Percentiles rank a stretch among this genome's conserved stretches.
These are phyloP conservation scores for Galeopterus variegatus DNA, from an alignment of 2,113 vertebrate genomes.

Conservation along the genomic window DNA sequence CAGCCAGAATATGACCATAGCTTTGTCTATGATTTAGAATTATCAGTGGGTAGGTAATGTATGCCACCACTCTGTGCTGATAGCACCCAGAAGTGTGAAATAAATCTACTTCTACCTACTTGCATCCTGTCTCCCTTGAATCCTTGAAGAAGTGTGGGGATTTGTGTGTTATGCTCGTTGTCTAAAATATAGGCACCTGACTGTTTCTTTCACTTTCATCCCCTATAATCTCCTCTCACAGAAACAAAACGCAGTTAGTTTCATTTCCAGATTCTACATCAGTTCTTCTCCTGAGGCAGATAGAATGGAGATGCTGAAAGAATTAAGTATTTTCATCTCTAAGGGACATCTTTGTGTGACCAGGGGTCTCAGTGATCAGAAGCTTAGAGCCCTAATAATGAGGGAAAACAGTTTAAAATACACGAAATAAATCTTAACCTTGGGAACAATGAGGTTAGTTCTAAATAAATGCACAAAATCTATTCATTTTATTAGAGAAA, in stretches of 20 bases:
- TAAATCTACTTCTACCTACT: too few relatives aligned
- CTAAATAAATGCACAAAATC: not conserved
- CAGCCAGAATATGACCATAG: too few relatives aligned
- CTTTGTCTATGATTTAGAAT: too few relatives aligned
- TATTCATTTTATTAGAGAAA: not conserved
- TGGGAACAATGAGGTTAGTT: not conserved
- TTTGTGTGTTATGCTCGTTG: not conserved
- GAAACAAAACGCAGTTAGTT: not conserved
- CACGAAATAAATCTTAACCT: not conserved
- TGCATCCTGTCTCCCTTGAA: too few relatives aligned
- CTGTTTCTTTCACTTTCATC: not conserved
- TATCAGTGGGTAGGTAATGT: too few relatives aligned
- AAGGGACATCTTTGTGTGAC: not conserved
- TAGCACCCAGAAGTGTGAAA: too few relatives aligned
- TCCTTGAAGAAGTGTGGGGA: not conserved
- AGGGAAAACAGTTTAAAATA: not conserved
- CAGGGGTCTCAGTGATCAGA: not conserved
- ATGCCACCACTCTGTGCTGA: too few relatives aligned
- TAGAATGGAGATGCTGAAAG: not conserved
- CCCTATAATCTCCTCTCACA: not conserved
- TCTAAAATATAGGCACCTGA: not conserved
- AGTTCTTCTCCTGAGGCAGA: not conserved
- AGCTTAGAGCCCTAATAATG: not conserved
- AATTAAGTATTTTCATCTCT: not conserved
- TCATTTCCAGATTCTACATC: not conserved